Evolutionary conservation across 2,797 vertebrate species (phyloP), one percentile per base, ranked within the genome.

Genomic region (Salmo trutta): DNA sequence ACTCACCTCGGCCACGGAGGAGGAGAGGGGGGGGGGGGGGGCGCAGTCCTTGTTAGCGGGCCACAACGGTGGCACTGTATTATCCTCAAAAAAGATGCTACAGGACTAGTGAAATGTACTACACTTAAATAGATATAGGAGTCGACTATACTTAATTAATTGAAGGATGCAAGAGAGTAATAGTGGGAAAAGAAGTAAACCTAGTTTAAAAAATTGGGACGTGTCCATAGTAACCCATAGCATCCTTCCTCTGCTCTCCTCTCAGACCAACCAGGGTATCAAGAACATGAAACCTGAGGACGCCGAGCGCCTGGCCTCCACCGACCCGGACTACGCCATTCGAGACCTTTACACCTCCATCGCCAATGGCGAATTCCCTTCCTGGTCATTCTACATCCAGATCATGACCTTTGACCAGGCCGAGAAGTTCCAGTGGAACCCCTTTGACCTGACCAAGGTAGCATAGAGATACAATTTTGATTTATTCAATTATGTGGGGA

Each of bases 401-500:
- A 93, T 99, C 88, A 99, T 99, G 98, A 98, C 95, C 0, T 99
- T 98, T 79, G 93, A 95, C 71, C 88, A 99, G 88, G 97, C 97
- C 0, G 97, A 98, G 89, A 92, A 69, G 29, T 97, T 94, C 82
- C 90, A 78, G 59, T 99, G 97, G 91, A 99, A 99, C 86, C 97
- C 97, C 0, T 99, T 99, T 71, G 98, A 99, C 87, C 8, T 99
- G 53, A 99, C 98, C n/a, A 99, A 99, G 96, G 98, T 98, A 91
- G 73, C 62, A 76, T 36, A 8, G 68, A 7, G 14, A 47, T 17
- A 4, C 53, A 2, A 5, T 16, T 47, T 1, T 12, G 14, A 47
- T 47, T 16, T 19, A 59, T 10, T 19, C 5, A 59, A 59, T 8
- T 62, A 24, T 62, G 59, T 62, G n/a, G 10, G 59, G 21, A 62